Conservation (phyloP, 64 coral and sea anemone genomes). For the Dendronephthya gigantea region DNA sequence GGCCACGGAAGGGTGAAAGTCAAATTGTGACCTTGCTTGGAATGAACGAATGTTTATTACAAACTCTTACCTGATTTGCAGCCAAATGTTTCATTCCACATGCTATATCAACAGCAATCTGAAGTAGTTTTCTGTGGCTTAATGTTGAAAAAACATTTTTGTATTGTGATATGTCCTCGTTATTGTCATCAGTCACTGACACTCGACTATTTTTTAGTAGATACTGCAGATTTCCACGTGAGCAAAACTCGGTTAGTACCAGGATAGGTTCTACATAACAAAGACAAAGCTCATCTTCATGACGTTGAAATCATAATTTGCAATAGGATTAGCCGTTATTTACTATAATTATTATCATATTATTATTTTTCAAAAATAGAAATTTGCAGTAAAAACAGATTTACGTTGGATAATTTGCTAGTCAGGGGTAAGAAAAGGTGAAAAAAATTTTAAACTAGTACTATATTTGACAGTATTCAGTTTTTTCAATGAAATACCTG, state of each 20-base stretch:
- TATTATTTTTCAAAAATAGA: too few relatives aligned
- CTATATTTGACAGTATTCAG: too few relatives aligned
- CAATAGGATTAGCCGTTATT: too few relatives aligned
- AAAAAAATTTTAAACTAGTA: too few relatives aligned
- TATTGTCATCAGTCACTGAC: background rate
- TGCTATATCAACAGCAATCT: slow-evolving; percentile 4
- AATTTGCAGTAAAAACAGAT: too few relatives aligned
- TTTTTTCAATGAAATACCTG: background rate
- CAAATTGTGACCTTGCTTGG: too few relatives aligned
- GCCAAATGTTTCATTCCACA: background rate
- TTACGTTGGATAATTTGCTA: too few relatives aligned
- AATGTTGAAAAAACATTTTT: background rate
- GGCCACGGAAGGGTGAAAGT: too few relatives aligned
- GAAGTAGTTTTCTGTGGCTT: background rate
- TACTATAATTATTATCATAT: too few relatives aligned
- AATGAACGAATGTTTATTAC: background rate
- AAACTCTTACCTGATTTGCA: background rate
- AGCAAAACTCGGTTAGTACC: background rate
- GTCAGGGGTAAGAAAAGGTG: too few relatives aligned
- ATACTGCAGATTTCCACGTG: background rate
- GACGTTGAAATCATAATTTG: too few relatives aligned
- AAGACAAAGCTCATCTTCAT: background rate
- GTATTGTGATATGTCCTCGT: background rate
- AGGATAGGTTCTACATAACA: background rate
- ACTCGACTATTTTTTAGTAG: background rate